Conservation (phyloP, 2,888 invertebrate species). For the Cetonia aurata region DNA sequence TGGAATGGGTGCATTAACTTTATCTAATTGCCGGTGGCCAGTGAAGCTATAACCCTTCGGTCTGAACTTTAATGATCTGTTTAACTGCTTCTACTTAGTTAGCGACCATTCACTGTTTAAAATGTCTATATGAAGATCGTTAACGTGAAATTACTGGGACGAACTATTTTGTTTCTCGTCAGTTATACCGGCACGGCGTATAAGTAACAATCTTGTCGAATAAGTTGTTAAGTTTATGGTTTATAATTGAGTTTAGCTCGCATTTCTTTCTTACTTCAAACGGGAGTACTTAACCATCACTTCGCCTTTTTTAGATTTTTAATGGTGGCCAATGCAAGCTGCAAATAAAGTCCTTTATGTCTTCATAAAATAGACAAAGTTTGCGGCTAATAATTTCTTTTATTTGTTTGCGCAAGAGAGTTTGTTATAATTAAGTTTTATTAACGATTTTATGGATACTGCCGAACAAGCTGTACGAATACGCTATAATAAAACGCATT, state of each 20-base stretch:
- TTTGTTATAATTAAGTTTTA: constrained; percentile 35
- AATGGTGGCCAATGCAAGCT: constrained; percentile 19
- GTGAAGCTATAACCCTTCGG: constrained; percentile 57
- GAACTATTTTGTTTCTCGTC: constrained; percentile 57
- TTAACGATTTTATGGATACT: constrained; percentile 6
- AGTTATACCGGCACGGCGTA: constrained; percentile 30
- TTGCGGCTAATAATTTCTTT: constrained; percentile 12
- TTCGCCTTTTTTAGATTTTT: constrained; percentile 17
- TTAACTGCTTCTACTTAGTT: constrained; percentile 60
- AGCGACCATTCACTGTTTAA: constrained; percentile 58
- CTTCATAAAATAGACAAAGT: constrained; percentile 38
- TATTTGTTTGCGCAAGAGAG: constrained; percentile 17
- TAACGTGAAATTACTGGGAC: constrained; percentile 58
- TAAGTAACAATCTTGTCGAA: constrained; percentile 50
- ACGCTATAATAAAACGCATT: no score
- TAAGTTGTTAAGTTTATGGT: constrained; percentile 57
- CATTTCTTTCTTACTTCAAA: constrained; percentile 17
- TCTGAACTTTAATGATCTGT: constrained; percentile 59
- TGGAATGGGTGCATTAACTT: constrained; percentile 53
- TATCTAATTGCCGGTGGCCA: constrained; percentile 58
- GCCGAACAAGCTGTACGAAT: neutral
- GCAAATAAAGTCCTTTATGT: constrained; percentile 32
- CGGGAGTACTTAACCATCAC: constrained; percentile 6
- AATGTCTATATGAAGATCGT: constrained; percentile 58
- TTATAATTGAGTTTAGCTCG: constrained; percentile 54